phyloP scores from a whole-genome alignment of 2,888 invertebrate species.

The Ophraella communa region DNA sequence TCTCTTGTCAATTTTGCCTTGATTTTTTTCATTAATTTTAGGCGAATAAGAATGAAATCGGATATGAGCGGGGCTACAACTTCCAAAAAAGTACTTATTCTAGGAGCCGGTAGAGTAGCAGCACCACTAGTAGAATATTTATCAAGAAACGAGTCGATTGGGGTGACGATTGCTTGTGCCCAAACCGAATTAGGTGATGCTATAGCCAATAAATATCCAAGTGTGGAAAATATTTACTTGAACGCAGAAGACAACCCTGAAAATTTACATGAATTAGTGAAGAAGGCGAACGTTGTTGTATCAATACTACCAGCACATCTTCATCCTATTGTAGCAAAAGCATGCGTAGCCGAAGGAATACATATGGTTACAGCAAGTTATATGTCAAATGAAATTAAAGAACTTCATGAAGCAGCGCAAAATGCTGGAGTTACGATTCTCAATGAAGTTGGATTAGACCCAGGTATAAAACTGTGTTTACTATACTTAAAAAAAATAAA shows the following conservation, averaged over 20 bases:
- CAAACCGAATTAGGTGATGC: slow-evolving; percentile 88
- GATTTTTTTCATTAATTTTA: too few species aligned
- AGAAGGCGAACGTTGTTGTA: slow-evolving; percentile 77
- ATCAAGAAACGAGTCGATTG: slow-evolving; percentile 78
- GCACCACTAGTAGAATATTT: slow-evolving; percentile 95
- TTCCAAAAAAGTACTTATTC: slow-evolving; percentile 77
- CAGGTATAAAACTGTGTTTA: too few species aligned
- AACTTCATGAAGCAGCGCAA: slow-evolving; percentile 78
- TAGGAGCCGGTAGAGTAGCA: slow-evolving; percentile 93
- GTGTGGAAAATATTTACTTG: slow-evolving; percentile 60
- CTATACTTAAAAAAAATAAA: too few species aligned
- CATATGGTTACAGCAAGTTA: slow-evolving; percentile 98
- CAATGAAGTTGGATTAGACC: slow-evolving; percentile 97
- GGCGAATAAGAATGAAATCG: slow-evolving; percentile 51
- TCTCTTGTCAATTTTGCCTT: too few species aligned
- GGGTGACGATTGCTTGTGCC: slow-evolving; percentile 73
- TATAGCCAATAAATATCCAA: slow-evolving; percentile 77
- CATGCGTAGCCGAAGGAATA: slow-evolving; percentile 83
- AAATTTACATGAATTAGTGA: slow-evolving; percentile 73
- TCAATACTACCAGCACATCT: slow-evolving; percentile 91
- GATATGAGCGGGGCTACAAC: slow-evolving; percentile 56
- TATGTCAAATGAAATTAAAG: slow-evolving; percentile 81
- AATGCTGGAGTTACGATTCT: slow-evolving; percentile 91
- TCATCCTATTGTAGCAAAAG: slow-evolving; percentile 84
- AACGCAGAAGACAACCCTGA: slow-evolving; percentile 75